These are phyloP conservation scores for Rhinoptilus africanus DNA, from an alignment of 2,113 vertebrate species.

Conservation along the genomic window DNA sequence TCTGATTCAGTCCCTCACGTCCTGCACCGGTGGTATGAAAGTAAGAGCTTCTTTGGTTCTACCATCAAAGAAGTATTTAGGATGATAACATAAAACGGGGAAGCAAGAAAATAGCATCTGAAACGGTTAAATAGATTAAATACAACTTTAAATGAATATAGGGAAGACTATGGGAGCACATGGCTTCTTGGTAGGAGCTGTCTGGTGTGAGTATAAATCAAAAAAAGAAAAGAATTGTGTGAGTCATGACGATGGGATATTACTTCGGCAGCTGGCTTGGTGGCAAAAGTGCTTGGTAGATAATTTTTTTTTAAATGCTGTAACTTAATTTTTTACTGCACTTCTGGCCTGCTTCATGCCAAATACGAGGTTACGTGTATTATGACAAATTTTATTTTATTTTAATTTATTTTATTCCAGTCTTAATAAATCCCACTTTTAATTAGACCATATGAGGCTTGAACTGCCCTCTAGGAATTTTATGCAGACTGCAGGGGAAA, in stretches of 20 bases:
- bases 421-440: constrained; percentile 48
- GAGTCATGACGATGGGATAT: not conserved
- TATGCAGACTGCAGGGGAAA: constrained; percentile 23
- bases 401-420: constrained; percentile 31
- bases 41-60: not conserved
- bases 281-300: constrained; percentile 24
- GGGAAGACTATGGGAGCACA: not conserved
- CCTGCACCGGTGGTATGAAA: not conserved
- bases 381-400: not conserved
- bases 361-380: not conserved
- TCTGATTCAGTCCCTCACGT: not conserved
- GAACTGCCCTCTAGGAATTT: constrained; percentile 41
- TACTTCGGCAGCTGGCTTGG: not conserved
- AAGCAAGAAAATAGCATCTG: not conserved
- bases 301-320: constrained; percentile 44
- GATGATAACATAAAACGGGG: not conserved
- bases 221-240: not conserved
- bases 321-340: constrained; percentile 25
- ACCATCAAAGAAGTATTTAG: not conserved
- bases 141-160: not conserved
- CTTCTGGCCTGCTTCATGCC: not conserved
- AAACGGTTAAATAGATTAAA: not conserved
- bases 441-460: not conserved
- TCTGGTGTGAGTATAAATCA: not conserved
- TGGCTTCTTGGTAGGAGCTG: constrained; percentile 23